Base-by-base conservation (phyloP, 2,888 invertebrate genomes). In the Drosophila subquinaria region DNA sequence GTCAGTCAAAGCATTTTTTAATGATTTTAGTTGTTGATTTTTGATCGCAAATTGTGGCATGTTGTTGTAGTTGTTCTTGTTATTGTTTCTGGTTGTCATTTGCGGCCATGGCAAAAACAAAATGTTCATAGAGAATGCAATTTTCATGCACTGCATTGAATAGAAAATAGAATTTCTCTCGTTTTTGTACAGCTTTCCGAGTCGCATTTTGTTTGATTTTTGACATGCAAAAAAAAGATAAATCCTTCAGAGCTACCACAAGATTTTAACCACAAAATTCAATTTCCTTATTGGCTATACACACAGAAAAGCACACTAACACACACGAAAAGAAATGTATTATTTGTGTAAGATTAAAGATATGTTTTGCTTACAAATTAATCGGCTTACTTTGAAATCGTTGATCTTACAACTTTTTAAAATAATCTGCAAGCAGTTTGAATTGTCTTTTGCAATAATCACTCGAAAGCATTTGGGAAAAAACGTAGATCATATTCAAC, bases 1-100 rank as follows among this genome's bases (percentile, higher is more conserved):
- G 81, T 62, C 65, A 60, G 78, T 79, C 79, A 75, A 79, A 72
- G 42, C 67, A 79, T 64, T 79, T 76, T 65, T 76, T 45, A 50
- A 56, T 68, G 20, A 55, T 50, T 57, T 50, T 51, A 45, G 42
- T 67, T 55, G 48, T 47, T 59, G 48, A 38, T 57, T 30, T 64
- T 3, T 52, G 59, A 64, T 79, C 66, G 80, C 76, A 76, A 76
- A 80, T 75, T 76, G 71, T 70, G 59, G 45, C 62, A 47, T 27
- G 40, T 33, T 68, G 35, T 57, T 59, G 50, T 57, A 35, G 59
- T 63, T 48, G 38, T 52, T 64, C 35, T 61, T 65, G 43, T 38
- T 15, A 3, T 52, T 53, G 38, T 35, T 53, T 8, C 35, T 9
- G 47, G 27, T 56, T 68, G 63, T 68, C 64, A 51, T 68, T 68